Evolutionary conservation across 2,113 vertebrate species (phyloP), one percentile per base, ranked within the genome.

Genomic region (Salvelinus alpinus): DNA sequence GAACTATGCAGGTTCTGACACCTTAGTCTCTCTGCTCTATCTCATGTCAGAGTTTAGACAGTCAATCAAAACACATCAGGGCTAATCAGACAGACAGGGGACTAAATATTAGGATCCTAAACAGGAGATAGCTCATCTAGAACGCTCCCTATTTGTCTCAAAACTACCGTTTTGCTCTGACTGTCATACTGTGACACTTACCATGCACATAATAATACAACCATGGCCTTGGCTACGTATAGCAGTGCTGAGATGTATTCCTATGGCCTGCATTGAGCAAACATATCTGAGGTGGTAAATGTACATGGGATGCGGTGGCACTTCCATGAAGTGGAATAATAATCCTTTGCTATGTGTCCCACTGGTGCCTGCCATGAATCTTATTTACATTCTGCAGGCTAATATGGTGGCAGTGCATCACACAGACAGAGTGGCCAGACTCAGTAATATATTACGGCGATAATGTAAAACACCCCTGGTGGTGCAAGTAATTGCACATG

Each of bases 161-260:
- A 70, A 0, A 47, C 13, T 1, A 7, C 60, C 66, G 3, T 51
- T 74, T 22, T 25, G 24, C 13, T 11, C 16, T 78, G 71, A 72
- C 38, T 44, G 38, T 2, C 38, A 1, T 44, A 44, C 72, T 31
- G 64, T 27, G 38, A 71, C 7, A 27, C 47, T 71, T 44, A 18
- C 13, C 14, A 47, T 25, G 11, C 54, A 59, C n/a, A 9, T 11
- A 47, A 47, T 22, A 70, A 22, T 22, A 27, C 16, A 20, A 25
- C 18, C 59, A 12, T 64, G 57, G 54, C 57, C 31, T 64, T 48
- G 38, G 68, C 72, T 47, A 57, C 6, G 8, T 71, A 68, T n/a
- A 75, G 64, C 20, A 60, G 64, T 11, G 22, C 67, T 76, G 75
- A 80, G 80, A 85, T 81, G 34, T 80, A 82, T 89, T 85, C 77